Percentiles rank a stretch among this genome's conserved stretches.
phyloP scores from a whole-genome alignment of 2,797 vertebrate species.

The Pteronotus mesoamericanus region DNA sequence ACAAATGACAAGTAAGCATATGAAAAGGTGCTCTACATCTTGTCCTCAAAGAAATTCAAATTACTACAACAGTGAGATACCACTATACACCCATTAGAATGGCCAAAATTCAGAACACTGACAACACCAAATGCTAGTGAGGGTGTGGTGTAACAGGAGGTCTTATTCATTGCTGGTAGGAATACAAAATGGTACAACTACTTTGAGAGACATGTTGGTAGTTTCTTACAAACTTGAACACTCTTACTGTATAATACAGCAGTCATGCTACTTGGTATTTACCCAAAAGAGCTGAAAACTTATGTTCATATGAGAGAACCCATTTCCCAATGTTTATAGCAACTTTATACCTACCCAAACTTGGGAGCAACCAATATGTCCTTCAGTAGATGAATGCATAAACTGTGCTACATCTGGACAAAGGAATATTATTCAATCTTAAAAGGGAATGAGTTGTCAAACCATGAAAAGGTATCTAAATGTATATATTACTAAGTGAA shows the following conservation, averaged over 20 bases:
- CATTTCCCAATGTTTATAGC: background rate
- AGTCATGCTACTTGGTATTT: background rate
- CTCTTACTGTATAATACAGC: background rate
- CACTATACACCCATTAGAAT: background rate
- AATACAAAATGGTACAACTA: background rate
- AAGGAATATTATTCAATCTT: background rate
- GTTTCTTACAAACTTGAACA: background rate
- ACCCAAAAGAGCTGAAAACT: background rate
- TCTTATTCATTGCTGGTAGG: background rate
- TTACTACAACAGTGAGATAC: background rate
- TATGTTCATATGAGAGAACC: background rate
- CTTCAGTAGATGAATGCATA: background rate
- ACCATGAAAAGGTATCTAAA: background rate
- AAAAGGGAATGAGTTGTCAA: background rate
- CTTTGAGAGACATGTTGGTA: background rate
- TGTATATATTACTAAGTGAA: background rate
- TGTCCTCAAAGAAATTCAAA: background rate
- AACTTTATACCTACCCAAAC: background rate
- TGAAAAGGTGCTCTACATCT: background rate
- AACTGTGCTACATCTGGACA: background rate
- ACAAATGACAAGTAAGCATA: background rate
- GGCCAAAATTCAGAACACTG: background rate
- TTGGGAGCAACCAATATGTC: background rate
- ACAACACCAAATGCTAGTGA: background rate
- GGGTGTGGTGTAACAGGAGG: background rate